A percentile compares a stretch with the other conserved stretches of the same genome.
Evolutionary conservation across 1,140 invertebrate genomes (phyloP).

Genomic region (Zaprionus inermis): DNA sequence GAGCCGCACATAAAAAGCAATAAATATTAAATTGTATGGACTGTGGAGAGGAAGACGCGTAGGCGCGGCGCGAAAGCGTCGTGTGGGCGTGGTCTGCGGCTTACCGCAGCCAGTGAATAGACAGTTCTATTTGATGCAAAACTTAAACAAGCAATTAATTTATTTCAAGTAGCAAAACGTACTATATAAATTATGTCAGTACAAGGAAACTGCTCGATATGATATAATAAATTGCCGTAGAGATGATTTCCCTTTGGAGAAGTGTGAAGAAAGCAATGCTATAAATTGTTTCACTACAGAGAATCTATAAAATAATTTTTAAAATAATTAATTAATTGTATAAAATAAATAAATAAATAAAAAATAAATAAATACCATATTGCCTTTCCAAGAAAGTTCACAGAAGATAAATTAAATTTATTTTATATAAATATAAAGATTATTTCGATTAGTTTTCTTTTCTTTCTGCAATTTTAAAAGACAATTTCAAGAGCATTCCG

Average conservation of each 20-base stretch:
- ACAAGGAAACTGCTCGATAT: background rate
- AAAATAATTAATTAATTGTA: background rate
- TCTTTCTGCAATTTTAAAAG: background rate
- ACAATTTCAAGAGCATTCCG: background rate
- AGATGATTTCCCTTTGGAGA: background rate
- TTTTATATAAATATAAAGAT: no score
- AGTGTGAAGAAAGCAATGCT: background rate
- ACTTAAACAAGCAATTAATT: constrained; percentile 65
- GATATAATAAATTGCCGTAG: background rate
- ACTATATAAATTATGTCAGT: background rate
- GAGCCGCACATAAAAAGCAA: constrained; percentile 58
- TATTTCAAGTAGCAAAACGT: constrained; percentile 20
- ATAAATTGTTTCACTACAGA: no score
- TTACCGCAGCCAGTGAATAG: constrained; percentile 37
- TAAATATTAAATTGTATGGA: constrained; percentile 62
- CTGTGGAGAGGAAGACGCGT: background rate
- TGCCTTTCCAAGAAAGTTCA: no score
- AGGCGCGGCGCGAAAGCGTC: constrained; percentile 18
- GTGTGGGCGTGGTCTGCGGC: constrained; percentile 33
- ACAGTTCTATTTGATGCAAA: constrained; percentile 53
- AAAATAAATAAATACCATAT: no score
- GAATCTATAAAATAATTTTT: background rate
- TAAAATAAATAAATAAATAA: no score
- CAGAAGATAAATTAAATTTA: no score
- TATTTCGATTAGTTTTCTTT: background rate